Base-by-base conservation (phyloP, 2,113 vertebrate species). In the Dissostichus mawsoni region DNA sequence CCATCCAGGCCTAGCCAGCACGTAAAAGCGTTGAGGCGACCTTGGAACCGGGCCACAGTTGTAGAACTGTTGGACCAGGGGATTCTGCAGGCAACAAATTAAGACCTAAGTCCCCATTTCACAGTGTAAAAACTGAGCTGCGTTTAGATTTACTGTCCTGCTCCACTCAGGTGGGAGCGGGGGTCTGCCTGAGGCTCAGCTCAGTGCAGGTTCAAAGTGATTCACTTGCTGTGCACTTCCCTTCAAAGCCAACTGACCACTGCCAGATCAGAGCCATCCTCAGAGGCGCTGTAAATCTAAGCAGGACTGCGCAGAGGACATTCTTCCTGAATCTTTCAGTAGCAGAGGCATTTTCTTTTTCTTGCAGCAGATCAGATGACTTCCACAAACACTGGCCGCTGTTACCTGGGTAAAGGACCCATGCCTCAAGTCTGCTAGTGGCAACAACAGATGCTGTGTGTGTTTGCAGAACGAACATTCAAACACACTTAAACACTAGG, bases 131-230 rank as follows among this genome's bases (percentile, higher is more conserved):
- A 85, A 85, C 74, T 48, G 82, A 86, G 67, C 80, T 79, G 85
- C 69, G 58, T 87, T 67, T 73, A 93, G 94, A 95, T 95, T 95
- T 95, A 94, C 92, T 89, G 90, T 93, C 87, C 78, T 86, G 83
- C 75, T 89, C 61, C 72, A 86, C 90, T 89, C 90, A 89, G 84
- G 85, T 81, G 87, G 92, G 90, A 93, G 84, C 84, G 8, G 6
- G 72, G 75, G 83, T 78, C 78, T 92, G 91, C 87, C 92, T 62
- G 64, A 78, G 89, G 90, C 58, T 87, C 83, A 69, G 83, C 85
- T 84, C 69, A 85, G 82, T 23, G 69, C 89, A 83, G 89, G 93
- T 94, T 95, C 93, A 95, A 94, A 95, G 94, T 87, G 89, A 91
- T 92, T 87, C 79, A 86, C 83, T 92, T 50, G 80, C 81, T 75